phyloP scores from a whole-genome alignment of 2,888 invertebrate species.

The Philhelius pedissequus region DNA sequence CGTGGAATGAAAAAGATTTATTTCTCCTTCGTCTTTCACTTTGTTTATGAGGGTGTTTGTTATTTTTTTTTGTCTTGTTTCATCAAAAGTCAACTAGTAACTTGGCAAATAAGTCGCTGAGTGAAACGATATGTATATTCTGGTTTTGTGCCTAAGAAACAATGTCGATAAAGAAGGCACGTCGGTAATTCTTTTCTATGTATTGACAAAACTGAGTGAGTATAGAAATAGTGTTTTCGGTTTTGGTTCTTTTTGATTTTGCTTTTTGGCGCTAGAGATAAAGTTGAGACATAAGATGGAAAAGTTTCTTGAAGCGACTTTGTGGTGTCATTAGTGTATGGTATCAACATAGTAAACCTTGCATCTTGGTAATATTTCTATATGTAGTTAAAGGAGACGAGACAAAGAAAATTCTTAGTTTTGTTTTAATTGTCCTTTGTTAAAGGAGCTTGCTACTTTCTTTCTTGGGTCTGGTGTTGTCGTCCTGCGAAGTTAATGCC shows the following conservation, averaged over 20 bases:
- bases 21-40: conserved; percentile 7
- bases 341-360: conserved; percentile 45
- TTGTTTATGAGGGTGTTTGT: background rate
- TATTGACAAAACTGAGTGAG: background rate
- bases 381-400: background rate
- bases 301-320: conserved; percentile 60
- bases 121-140: conserved; percentile 55
- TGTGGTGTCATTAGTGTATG: conserved; percentile 56
- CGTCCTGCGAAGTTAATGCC: background rate
- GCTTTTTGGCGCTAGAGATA: background rate
- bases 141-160: conserved; percentile 53
- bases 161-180: conserved; percentile 59
- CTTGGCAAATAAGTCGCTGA: conserved; percentile 30
- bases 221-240: background rate
- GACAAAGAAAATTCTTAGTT: conserved; percentile 41
- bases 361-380: background rate
- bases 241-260: background rate
- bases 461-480: background rate
- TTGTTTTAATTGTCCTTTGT: conserved; percentile 51
- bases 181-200: conserved; percentile 57
- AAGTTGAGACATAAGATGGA: conserved; percentile 22
- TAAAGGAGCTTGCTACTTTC: background rate
- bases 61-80: background rate
- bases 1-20: conserved; percentile 17
- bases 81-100: conserved; percentile 40